Base-by-base conservation (phyloP, 2,797 vertebrate genomes). In the Premnoplex brunnescens region DNA sequence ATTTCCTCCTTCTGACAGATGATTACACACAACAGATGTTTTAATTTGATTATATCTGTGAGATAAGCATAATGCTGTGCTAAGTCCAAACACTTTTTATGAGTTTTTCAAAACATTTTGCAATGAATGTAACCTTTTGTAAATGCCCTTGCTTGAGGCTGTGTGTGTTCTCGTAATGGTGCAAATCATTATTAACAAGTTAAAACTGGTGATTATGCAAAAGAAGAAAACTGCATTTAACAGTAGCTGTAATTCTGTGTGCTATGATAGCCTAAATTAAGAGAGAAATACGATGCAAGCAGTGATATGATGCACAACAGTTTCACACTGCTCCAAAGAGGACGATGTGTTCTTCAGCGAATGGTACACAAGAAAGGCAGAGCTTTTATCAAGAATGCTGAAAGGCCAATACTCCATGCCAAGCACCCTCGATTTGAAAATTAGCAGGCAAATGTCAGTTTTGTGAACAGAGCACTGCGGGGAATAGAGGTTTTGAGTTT, bases 1-100 rank as follows among this genome's bases (percentile, higher is more conserved):
- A 92, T 91, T 92, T 74, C 91, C 85, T 90, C 71, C 83, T 91
- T 82, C 84, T 95, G 96, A 95, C 0, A 4, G 86, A 91, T 92
- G 93, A 93, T 95, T 97, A 91, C 92, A 87, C 48, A 64, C 76
- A 95, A 82, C 87, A 97, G 93, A 95, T 96, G 95, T 95, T 96
- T 95, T 94, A 95, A 91, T 95, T 96, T 96, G 92, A 96, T 96
- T 96, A 78, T 92, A 92, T 83, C 95, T 91, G 37, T 52, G 95
- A 96, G 88, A 96, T 94, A 95, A 96, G 83, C 85, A 62, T 52
- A 91, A 88, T 88, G 66, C 83, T 85, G 81, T 44, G 41, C 58
- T 71, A 88, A 92, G 83, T 91, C 78, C 85, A 92, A 95, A 84
- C 59, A 64, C n/a, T 91, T 92, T 67, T 89, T 75, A 54, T 28